Conservation (phyloP, 2,113 vertebrate species). For the Circaetus gallicus region DNA sequence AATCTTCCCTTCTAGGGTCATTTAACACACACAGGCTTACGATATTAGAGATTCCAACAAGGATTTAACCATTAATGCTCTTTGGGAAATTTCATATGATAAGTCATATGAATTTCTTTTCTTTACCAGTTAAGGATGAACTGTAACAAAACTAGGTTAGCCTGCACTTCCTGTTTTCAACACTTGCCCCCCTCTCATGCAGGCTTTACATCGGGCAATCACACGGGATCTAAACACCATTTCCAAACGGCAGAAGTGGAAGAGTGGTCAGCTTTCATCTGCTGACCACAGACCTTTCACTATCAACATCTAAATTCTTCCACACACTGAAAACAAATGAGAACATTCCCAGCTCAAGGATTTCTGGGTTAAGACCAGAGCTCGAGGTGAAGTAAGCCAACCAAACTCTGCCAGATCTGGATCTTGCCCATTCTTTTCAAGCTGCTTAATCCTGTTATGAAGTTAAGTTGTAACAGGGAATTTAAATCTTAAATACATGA, state of each 20-base stretch:
- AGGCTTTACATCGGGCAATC: background rate
- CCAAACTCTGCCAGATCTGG: constrained; percentile 19
- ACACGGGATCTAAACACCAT: background rate
- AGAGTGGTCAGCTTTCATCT: background rate
- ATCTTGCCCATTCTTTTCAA: constrained; percentile 31
- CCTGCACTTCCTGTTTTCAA: background rate
- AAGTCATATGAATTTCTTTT: constrained; percentile 61
- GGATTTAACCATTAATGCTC: constrained; percentile 85
- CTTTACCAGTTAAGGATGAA: constrained; percentile 11
- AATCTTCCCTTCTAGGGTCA: constrained; percentile 64
- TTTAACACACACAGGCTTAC: constrained; percentile 68
- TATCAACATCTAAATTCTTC: background rate
- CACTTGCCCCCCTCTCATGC: background rate
- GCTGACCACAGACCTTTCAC: background rate
- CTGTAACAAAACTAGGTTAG: background rate
- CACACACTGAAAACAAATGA: background rate
- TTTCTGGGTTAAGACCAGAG: constrained; percentile 46
- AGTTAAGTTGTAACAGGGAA: constrained; percentile 43
- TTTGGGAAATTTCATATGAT: constrained; percentile 59
- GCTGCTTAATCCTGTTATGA: constrained; percentile 54
- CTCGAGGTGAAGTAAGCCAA: background rate
- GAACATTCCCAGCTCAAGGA: background rate
- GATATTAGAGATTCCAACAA: constrained; percentile 80
- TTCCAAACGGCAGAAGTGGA: background rate
- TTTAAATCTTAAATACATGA: constrained; percentile 48